phyloP scores from a whole-genome alignment of 2,888 invertebrate genomes.

The Eugnorisma glareosa region DNA sequence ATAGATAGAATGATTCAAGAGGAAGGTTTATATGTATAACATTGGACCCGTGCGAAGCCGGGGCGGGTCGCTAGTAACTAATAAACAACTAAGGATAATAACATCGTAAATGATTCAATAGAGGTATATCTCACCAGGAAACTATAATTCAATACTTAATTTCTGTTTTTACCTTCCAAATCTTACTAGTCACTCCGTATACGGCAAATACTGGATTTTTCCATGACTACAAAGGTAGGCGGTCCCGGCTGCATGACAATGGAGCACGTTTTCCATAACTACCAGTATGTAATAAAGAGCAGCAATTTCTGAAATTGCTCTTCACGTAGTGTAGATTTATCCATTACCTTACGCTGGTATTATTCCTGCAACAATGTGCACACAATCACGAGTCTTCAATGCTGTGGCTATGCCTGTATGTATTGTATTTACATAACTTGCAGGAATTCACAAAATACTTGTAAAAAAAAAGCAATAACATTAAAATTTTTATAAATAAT shows the following conservation, averaged over 20 bases:
- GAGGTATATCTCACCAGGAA: neutral
- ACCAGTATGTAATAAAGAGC: conserved; percentile 23
- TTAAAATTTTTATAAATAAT: no score
- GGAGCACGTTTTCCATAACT: conserved; percentile 31
- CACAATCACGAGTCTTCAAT: neutral
- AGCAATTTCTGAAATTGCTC: conserved; percentile 48
- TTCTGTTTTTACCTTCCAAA: neutral
- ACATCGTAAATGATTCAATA: neutral
- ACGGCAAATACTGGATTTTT: conserved; percentile 16
- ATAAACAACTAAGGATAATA: neutral
- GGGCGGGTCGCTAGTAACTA: no score
- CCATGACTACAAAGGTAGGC: conserved; percentile 35
- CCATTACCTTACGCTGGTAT: conserved; percentile 10
- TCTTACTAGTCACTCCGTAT: neutral
- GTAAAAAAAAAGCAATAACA: no score
- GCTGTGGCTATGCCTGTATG: neutral
- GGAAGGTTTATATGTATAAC: no score
- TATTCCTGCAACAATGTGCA: conserved; percentile 30
- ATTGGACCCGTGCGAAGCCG: no score
- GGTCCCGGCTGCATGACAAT: conserved; percentile 32
- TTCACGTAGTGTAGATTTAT: conserved; percentile 21
- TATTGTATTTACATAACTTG: neutral
- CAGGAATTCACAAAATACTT: neutral
- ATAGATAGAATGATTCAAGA: no score
- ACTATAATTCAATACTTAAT: neutral